Percentiles rank a stretch among this genome's conserved stretches.
These are phyloP conservation scores for Malacoraja senta DNA, from an alignment of 2,797 vertebrate species.

Conservation along the genomic window DNA sequence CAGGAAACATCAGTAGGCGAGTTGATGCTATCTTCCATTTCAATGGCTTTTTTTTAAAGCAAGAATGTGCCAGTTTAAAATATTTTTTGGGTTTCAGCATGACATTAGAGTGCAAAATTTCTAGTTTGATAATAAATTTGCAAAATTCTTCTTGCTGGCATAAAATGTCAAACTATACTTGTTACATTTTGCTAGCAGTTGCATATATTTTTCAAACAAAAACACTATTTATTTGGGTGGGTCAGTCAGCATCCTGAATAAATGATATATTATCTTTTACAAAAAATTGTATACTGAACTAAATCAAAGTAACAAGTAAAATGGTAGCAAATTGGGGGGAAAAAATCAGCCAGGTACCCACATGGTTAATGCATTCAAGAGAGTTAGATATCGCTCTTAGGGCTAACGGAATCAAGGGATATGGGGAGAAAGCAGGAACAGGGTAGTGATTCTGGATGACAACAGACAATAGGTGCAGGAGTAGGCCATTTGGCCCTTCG, in stretches of 20 bases:
- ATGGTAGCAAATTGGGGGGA: background rate
- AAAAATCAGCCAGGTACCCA: background rate
- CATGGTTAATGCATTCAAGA: too few species aligned
- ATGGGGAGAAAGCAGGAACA: too few species aligned
- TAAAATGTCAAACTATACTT: background rate
- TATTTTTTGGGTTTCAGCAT: background rate
- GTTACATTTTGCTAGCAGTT: background rate
- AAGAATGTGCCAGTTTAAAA: background rate
- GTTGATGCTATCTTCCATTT: conserved; percentile 16
- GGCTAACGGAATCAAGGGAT: too few species aligned
- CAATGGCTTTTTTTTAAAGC: background rate
- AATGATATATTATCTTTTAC: background rate
- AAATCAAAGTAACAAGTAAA: background rate
- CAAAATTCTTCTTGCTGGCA: background rate
- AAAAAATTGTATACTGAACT: background rate
- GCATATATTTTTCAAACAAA: background rate
- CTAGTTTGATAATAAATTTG: background rate
- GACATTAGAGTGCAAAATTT: background rate
- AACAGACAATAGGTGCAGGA: too few species aligned
- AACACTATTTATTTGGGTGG: background rate
- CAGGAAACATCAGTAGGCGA: background rate
- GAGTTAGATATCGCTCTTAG: too few species aligned
- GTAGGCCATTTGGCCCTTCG: too few species aligned
- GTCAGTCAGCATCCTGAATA: background rate
- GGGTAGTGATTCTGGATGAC: too few species aligned